Evolutionary conservation across 2,888 invertebrate species (phyloP).

Genomic region (Tetrapedia diversipes): DNA sequence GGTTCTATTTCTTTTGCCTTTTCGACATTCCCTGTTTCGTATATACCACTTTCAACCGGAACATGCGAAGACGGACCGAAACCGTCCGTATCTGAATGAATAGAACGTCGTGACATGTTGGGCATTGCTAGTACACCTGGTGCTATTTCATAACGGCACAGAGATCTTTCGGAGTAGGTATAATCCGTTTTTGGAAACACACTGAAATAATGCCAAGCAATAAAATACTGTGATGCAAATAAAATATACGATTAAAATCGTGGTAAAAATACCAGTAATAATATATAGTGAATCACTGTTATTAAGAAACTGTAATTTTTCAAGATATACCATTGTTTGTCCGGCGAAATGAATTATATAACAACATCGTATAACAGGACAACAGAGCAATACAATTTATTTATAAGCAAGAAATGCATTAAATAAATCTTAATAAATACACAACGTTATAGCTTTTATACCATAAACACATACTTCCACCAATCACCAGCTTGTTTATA

Average conservation of each 20-base stretch:
- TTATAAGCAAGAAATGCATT: not conserved
- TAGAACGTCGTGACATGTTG: constrained; percentile 93
- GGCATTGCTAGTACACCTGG: constrained; percentile 93
- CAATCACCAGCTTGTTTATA: constrained; percentile 92
- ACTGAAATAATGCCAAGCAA: constrained; percentile 84
- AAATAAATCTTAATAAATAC: not conserved
- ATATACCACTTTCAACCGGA: constrained; percentile 42
- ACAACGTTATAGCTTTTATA: not conserved
- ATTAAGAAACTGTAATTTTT: no score
- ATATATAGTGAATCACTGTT: no score
- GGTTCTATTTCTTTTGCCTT: constrained; percentile 19
- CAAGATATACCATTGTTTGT: not conserved
- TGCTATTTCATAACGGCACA: constrained; percentile 90
- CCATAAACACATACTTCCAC: constrained; percentile 89
- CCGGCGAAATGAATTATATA: no score
- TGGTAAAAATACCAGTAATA: not conserved
- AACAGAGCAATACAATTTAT: not conserved
- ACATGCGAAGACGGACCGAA: constrained; percentile 52
- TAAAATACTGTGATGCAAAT: not conserved
- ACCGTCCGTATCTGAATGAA: constrained; percentile 71
- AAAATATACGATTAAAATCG: not conserved
- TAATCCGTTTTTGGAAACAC: constrained; percentile 96
- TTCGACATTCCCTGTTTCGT: constrained; percentile 33
- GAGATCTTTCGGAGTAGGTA: constrained; percentile 93
- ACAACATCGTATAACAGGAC: no score